These are phyloP conservation scores for Actinemys pallida DNA, from an alignment of 2,113 vertebrate species.

Conservation along the genomic window DNA sequence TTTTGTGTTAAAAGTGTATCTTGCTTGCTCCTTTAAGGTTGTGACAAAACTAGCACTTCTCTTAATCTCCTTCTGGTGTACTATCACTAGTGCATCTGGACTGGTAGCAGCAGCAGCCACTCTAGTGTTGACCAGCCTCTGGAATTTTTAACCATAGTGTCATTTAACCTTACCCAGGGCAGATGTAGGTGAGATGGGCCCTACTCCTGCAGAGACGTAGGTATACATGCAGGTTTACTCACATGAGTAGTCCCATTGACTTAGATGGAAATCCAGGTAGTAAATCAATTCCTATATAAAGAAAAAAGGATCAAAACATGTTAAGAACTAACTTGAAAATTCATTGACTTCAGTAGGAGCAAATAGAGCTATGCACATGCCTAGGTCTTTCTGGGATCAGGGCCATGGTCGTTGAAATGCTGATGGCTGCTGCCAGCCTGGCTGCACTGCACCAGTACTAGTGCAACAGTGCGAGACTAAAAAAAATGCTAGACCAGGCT, in stretches of 20 bases:
- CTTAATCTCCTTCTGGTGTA: not conserved
- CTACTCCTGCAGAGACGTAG: not conserved
- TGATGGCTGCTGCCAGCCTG: constrained; percentile 14
- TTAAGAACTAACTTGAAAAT: not conserved
- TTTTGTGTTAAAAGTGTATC: not conserved
- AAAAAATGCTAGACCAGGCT: not conserved
- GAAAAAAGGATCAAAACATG: not conserved
- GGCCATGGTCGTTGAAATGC: not conserved
- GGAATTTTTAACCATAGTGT: not conserved
- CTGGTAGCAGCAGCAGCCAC: not conserved
- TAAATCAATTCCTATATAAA: not conserved
- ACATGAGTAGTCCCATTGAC: not conserved
- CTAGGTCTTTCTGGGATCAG: not conserved
- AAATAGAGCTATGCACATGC: not conserved
- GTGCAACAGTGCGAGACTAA: not conserved
- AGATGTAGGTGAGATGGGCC: not conserved
- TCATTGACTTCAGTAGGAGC: not conserved
- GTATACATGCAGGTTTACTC: not conserved
- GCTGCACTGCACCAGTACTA: not conserved
- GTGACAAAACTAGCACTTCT: not conserved
- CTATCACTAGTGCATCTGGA: not conserved
- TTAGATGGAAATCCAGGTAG: not conserved
- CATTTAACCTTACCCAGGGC: not conserved
- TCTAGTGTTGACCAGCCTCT: not conserved
- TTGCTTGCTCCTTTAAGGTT: not conserved